Percentiles rank a stretch among this genome's conserved stretches.
These are phyloP conservation scores for Octopus bimaculoides DNA, from an alignment of 1,140 invertebrate genomes.

Conservation along the genomic window DNA sequence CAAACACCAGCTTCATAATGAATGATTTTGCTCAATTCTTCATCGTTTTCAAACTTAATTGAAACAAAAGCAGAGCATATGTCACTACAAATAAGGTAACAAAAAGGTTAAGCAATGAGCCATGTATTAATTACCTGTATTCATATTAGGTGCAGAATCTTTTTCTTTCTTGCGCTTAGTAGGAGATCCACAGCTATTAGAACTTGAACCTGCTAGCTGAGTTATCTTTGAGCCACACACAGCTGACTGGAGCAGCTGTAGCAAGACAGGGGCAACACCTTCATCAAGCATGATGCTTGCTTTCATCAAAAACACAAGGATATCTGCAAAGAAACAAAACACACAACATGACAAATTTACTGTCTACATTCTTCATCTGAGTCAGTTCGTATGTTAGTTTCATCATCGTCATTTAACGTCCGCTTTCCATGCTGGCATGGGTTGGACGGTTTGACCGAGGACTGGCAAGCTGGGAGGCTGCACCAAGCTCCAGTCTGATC, in stretches of 20 bases:
- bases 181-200: constrained; percentile 34
- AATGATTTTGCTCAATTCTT: too few relatives aligned
- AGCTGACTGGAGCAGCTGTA: constrained; percentile 85
- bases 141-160: constrained; percentile 27
- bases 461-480: too few relatives aligned
- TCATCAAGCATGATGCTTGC: constrained; percentile 84
- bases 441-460: too few relatives aligned
- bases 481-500: too few relatives aligned
- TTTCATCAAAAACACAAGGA: constrained; percentile 76
- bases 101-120: too few relatives aligned
- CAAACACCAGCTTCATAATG: too few relatives aligned
- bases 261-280: constrained; percentile 85
- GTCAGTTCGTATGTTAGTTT: not conserved
- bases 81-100: too few relatives aligned
- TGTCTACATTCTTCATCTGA: not conserved
- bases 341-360: constrained; percentile 11
- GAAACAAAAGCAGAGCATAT: too few relatives aligned
- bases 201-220: constrained; percentile 30
- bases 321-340: constrained; percentile 46
- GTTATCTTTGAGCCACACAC: constrained; percentile 64
- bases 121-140: not conserved
- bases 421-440: too few relatives aligned
- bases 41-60: too few relatives aligned
- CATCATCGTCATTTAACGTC: not conserved
- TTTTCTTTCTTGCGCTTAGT: constrained; percentile 53